A percentile compares a stretch with the other conserved stretches of the same genome.
These are phyloP conservation scores for Pogonognathellus flavescens DNA, from an alignment of 1,140 invertebrate species.

Conservation along the genomic window DNA sequence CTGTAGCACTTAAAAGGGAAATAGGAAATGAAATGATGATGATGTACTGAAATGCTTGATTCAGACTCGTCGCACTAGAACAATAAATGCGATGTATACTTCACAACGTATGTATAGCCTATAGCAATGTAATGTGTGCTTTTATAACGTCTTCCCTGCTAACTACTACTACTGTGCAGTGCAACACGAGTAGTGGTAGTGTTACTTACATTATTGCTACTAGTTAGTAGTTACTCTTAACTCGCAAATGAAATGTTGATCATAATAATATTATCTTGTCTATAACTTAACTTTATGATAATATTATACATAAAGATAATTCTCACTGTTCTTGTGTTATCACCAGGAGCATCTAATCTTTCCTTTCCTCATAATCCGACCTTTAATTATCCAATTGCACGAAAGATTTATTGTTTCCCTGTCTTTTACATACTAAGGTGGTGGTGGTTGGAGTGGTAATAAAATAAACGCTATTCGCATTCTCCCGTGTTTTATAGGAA, in stretches of 20 bases:
- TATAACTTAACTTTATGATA: constrained; percentile 12
- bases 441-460: background rate
- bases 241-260: background rate
- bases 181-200: background rate
- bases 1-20: constrained; percentile 50
- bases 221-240: background rate
- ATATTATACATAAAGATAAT: constrained; percentile 47
- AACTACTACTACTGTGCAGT: background rate
- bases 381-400: constrained; percentile 50
- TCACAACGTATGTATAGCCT: background rate
- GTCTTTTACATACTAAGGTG: background rate
- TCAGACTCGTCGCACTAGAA: constrained; percentile 49
- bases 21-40: constrained; percentile 59
- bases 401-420: constrained; percentile 49
- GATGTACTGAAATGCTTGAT: constrained; percentile 53
- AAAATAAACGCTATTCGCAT: constrained; percentile 16
- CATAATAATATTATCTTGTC: background rate
- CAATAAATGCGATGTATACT: constrained; percentile 36
- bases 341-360: constrained; percentile 34
- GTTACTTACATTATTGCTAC: background rate
- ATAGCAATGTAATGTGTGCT: background rate
- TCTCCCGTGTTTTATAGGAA: background rate
- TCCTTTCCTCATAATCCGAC: constrained; percentile 49
- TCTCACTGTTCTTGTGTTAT: constrained; percentile 27
- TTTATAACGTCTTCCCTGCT: background rate